Conservation (phyloP, 2,888 invertebrate genomes). For the Ernsta delagoae region DNA sequence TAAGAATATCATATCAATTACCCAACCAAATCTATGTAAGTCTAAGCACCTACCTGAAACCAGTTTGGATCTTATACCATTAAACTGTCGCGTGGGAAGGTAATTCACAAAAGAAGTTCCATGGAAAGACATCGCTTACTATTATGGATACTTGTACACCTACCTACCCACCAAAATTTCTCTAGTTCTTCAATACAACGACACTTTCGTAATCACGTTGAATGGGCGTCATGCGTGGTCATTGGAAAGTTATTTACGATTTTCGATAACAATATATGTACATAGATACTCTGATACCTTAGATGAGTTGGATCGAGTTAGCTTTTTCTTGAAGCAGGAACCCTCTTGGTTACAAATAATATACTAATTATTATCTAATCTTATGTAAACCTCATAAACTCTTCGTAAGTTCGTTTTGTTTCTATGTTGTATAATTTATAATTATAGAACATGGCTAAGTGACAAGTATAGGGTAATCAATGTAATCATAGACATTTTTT, state of each 20-base stretch:
- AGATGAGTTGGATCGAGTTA: not conserved
- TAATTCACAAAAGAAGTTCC: conserved; percentile 58
- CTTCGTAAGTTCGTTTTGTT: too few species aligned
- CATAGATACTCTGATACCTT: not conserved
- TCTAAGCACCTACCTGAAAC: too few species aligned
- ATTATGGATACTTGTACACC: conserved; percentile 39
- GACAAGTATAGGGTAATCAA: too few species aligned
- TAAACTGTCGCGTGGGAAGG: conserved; percentile 73
- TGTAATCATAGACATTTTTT: too few species aligned
- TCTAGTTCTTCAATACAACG: conserved; percentile 28
- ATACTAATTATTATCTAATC: too few species aligned
- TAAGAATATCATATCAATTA: too few species aligned
- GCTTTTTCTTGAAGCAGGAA: not conserved
- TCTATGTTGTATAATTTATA: too few species aligned
- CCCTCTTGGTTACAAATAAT: too few species aligned
- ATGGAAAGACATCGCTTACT: conserved; percentile 55
- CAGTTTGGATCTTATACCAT: conserved; percentile 39
- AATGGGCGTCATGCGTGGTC: conserved; percentile 38
- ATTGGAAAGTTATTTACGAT: conserved; percentile 39
- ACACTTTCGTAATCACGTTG: conserved; percentile 46
- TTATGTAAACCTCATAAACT: too few species aligned
- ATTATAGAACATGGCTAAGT: too few species aligned
- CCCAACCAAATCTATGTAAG: too few species aligned
- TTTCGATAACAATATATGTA: conserved; percentile 11
- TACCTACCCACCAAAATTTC: conserved; percentile 1